These are phyloP conservation scores for Carpatolechia fugitivella DNA, from an alignment of 2,888 invertebrate species.

Conservation along the genomic window DNA sequence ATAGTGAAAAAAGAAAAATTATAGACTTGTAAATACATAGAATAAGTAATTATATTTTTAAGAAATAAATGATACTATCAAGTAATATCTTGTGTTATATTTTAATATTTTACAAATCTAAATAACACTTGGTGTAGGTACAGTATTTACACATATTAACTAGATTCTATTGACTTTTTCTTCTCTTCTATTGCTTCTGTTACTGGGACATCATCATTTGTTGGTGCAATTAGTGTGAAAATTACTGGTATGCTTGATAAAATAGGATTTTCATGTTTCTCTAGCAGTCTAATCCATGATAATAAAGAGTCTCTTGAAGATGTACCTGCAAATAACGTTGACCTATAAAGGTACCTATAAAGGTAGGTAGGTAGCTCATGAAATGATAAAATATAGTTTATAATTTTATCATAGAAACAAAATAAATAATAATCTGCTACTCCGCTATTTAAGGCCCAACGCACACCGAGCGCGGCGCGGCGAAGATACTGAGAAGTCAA, in stretches of 20 bases:
- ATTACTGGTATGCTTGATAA: constrained; percentile 89
- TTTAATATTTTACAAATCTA: background rate
- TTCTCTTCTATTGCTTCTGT: constrained; percentile 42
- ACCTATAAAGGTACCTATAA: too few species aligned
- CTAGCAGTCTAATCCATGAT: constrained; percentile 93
- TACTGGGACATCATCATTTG: constrained; percentile 63
- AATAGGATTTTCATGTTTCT: constrained; percentile 85
- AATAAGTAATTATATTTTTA: background rate
- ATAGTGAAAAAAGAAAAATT: background rate
- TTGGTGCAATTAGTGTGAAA: constrained; percentile 86
- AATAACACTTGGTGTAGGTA: background rate
- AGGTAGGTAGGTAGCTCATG: too few species aligned
- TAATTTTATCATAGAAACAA: too few species aligned
- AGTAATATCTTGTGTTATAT: background rate
- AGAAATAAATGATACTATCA: background rate
- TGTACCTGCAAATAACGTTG: constrained; percentile 84
- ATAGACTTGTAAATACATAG: constrained; percentile 6
- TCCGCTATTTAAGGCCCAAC: too few species aligned
- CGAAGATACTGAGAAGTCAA: too few species aligned
- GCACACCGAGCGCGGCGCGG: too few species aligned
- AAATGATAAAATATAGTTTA: too few species aligned
- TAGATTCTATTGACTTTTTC: constrained; percentile 19
- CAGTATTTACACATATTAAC: background rate
- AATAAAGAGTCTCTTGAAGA: constrained; percentile 93
- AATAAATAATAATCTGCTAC: too few species aligned